Percentiles rank a stretch among this genome's conserved stretches.
These are phyloP conservation scores for Zhuqinia jingwanae DNA, from an alignment of 2,888 invertebrate genomes.

Conservation along the genomic window DNA sequence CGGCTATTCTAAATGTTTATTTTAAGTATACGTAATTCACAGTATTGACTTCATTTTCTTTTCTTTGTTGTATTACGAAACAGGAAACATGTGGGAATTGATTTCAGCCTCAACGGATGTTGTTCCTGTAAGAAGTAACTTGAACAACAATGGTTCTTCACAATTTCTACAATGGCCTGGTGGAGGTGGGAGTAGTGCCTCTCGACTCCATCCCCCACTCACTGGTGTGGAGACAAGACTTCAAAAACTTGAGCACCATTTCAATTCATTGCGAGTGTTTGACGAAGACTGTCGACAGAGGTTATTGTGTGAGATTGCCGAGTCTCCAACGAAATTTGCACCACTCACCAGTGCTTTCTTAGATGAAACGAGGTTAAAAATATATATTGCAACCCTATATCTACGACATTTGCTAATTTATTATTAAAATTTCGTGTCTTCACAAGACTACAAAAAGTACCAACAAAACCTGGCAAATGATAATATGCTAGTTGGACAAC, in stretches of 20 bases:
- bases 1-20: not conserved
- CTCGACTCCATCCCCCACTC: constrained; percentile 61
- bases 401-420: constrained; percentile 19
- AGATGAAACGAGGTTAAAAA: constrained; percentile 80
- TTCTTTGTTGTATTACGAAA: not conserved
- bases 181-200: constrained; percentile 21
- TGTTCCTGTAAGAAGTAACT: constrained; percentile 70
- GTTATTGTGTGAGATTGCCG: constrained; percentile 80
- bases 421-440: not conserved
- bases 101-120: constrained; percentile 77
- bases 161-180: constrained; percentile 58
- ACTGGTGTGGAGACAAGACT: constrained; percentile 77
- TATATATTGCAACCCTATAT: constrained; percentile 19
- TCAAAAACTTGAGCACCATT: constrained; percentile 79
- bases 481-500: too few relatives aligned
- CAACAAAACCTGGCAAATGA: too few relatives aligned
- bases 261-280: constrained; percentile 79
- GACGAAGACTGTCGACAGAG: constrained; percentile 80
- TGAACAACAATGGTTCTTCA: constrained; percentile 63
- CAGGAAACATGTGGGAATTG: constrained; percentile 76
- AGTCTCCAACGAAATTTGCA: constrained; percentile 79
- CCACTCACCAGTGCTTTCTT: constrained; percentile 79
- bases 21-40: too few relatives aligned
- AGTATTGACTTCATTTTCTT: too few relatives aligned
- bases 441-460: not conserved